These are phyloP conservation scores for Euwallacea fornicatus DNA, from an alignment of 1,140 invertebrate genomes.

Conservation along the genomic window DNA sequence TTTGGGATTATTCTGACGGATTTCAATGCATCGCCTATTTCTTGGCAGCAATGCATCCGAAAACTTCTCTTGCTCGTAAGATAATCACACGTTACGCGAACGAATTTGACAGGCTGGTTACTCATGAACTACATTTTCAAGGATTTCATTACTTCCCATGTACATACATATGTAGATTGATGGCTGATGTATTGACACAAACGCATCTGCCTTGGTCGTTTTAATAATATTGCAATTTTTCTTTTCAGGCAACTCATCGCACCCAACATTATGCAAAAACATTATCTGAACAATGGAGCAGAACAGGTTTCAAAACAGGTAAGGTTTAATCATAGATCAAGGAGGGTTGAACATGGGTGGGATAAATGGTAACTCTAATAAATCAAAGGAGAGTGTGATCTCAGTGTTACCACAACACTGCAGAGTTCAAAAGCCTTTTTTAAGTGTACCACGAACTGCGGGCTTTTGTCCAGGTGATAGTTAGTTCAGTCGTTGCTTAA, in stretches of 20 bases:
- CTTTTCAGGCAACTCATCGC: slow-evolving; percentile 76
- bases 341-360: not conserved
- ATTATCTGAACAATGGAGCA: slow-evolving; percentile 71
- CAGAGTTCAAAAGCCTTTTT: too few relatives aligned
- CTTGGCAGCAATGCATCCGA: too few relatives aligned
- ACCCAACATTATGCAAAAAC: slow-evolving; percentile 80
- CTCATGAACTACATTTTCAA: not conserved
- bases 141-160: not conserved
- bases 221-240: slow-evolving; percentile 31
- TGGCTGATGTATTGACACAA: too few relatives aligned
- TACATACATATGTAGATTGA: not conserved
- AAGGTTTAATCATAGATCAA: slow-evolving; percentile 21
- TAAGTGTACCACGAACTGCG: too few relatives aligned
- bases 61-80: too few relatives aligned
- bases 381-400: too few relatives aligned
- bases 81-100: too few relatives aligned
- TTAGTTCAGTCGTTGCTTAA: too few relatives aligned
- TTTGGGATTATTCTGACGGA: slow-evolving; percentile 3
- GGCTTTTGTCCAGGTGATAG: too few relatives aligned
- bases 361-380: too few relatives aligned
- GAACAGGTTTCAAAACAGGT: slow-evolving; percentile 73
- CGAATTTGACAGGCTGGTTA: too few relatives aligned
- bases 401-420: too few relatives aligned
- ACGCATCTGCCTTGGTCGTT: not conserved
- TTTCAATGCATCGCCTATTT: not conserved